These are phyloP conservation scores for Aporophyla nigra DNA, from an alignment of 2,888 invertebrate species.

Conservation along the genomic window DNA sequence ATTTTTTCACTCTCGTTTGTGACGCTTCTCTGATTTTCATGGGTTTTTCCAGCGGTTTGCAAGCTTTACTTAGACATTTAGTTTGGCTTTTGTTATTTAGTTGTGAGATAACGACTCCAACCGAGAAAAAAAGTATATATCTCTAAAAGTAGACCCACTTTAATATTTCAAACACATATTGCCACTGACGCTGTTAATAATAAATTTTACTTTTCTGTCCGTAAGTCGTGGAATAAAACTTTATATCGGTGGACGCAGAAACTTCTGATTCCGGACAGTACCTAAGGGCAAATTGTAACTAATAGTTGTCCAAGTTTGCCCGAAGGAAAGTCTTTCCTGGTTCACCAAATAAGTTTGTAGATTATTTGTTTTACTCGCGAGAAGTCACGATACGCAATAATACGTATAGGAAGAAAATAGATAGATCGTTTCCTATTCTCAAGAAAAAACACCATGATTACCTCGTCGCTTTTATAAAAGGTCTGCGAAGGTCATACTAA, in stretches of 20 bases:
- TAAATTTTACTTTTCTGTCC: not conserved
- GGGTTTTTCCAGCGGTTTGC: not conserved
- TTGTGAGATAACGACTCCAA: not conserved
- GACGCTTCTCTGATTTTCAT: not conserved
- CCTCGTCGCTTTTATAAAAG: slow-evolving; percentile 35
- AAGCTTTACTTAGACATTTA: not conserved
- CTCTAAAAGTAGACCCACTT: not conserved
- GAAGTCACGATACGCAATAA: not conserved
- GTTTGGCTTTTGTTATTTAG: not conserved
- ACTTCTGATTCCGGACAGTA: not conserved
- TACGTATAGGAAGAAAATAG: not conserved
- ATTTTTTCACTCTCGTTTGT: slow-evolving; percentile 7
- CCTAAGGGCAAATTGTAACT: slow-evolving; percentile 29
- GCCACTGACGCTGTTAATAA: not conserved
- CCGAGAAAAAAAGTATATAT: not conserved
- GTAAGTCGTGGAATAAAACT: not conserved
- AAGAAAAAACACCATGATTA: slow-evolving; percentile 28
- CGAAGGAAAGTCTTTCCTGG: not conserved
- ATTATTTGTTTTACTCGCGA: not conserved
- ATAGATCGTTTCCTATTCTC: not conserved
- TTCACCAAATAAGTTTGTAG: not conserved
- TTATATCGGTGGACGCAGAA: not conserved
- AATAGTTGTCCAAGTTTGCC: slow-evolving; percentile 17
- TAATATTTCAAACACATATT: not conserved
- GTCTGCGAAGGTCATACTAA: slow-evolving; percentile 62